Percentiles rank a stretch among this genome's conserved stretches.
phyloP scores from a whole-genome alignment of 2,888 invertebrate genomes.

The Volucella bombylans region DNA sequence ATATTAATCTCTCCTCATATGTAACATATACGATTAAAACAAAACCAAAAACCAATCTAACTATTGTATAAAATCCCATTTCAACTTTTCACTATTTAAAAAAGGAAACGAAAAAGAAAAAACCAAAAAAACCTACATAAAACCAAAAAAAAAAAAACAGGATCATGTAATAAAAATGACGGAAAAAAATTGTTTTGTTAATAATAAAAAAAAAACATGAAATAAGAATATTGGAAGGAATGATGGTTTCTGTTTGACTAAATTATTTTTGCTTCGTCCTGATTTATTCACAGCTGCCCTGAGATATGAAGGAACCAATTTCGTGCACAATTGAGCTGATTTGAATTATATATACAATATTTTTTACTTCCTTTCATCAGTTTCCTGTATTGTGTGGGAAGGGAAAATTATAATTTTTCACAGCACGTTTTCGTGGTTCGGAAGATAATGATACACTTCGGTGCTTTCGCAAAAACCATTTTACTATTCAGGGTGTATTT shows the following conservation, averaged over 20 bases:
- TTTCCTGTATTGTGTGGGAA: neutral
- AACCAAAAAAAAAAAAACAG: conserved; percentile 24
- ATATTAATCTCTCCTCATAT: conserved; percentile 58
- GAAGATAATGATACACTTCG: conserved; percentile 40
- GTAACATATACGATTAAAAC: conserved; percentile 45
- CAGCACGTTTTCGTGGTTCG: conserved; percentile 27
- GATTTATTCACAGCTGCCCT: neutral
- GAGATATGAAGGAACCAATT: conserved; percentile 20
- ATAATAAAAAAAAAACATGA: conserved; percentile 61
- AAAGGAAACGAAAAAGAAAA: conserved; percentile 31
- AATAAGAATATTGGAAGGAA: conserved; percentile 57
- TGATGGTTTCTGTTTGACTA: conserved; percentile 8
- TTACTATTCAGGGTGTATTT: neutral
- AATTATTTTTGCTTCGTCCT: neutral
- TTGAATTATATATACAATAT: conserved; percentile 7
- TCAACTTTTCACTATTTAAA: conserved; percentile 73
- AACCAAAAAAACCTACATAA: conserved; percentile 30
- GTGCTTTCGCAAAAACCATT: conserved; percentile 17
- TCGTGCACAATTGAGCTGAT: conserved; percentile 26
- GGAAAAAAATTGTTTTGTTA: conserved; percentile 70
- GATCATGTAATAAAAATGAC: conserved; percentile 60
- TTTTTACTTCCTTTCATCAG: neutral
- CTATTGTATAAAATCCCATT: conserved; percentile 72
- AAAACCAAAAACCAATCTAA: conserved; percentile 42
- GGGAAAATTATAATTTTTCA: conserved; percentile 29